A percentile compares a stretch with the other conserved stretches of the same genome.
Conservation (phyloP, 1,140 invertebrate species). For the Caerostris extrusa region DNA sequence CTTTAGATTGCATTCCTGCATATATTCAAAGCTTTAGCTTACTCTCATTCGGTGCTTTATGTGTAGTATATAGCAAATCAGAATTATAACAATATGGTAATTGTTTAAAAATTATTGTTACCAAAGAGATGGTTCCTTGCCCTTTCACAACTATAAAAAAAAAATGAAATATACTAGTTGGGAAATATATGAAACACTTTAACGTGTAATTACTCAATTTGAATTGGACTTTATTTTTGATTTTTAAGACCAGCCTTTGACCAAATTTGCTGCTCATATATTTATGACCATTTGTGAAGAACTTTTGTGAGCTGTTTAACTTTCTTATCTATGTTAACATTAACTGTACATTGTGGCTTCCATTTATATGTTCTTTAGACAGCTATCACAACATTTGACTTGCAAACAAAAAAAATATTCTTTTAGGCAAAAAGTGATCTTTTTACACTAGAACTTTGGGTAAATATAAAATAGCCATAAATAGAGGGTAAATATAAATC, state of each 20-base stretch:
- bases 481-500: conserved; percentile 31
- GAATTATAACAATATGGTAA: conserved; percentile 57
- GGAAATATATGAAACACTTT: conserved; percentile 15
- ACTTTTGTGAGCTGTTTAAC: conserved; percentile 41
- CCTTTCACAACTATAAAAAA: conserved; percentile 29
- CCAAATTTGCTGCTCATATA: conserved; percentile 12
- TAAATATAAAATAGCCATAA: conserved; percentile 38
- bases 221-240: conserved; percentile 41
- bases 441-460: conserved; percentile 56
- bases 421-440: conserved; percentile 60
- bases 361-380: conserved; percentile 62
- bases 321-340: conserved; percentile 53
- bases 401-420: conserved; percentile 37
- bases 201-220: conserved; percentile 38
- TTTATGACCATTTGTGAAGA: conserved; percentile 26
- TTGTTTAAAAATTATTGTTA: conserved; percentile 49
- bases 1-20: conserved; percentile 75
- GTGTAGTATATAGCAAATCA: conserved; percentile 76
- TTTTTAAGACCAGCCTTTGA: background rate
- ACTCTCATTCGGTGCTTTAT: conserved; percentile 77
- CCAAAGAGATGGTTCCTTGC: conserved; percentile 61
- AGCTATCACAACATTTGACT: conserved; percentile 50
- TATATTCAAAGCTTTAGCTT: conserved; percentile 75
- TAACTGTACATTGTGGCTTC: conserved; percentile 68
- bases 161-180: conserved; percentile 41